Conservation (phyloP, 2,888 invertebrate species). For the Anticlea derivata region DNA sequence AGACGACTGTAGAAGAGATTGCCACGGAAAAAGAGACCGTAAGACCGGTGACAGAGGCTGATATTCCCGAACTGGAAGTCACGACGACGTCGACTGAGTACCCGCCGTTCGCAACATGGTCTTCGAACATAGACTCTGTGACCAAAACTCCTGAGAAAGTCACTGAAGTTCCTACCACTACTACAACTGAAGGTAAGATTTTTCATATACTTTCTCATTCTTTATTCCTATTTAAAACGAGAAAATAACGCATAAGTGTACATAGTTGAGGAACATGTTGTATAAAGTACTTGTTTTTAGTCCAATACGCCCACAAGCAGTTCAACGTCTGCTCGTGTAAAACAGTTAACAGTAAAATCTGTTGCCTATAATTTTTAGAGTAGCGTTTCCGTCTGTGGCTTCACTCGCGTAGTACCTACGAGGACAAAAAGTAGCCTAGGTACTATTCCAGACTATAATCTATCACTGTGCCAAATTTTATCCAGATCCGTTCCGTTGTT, state of each 20-base stretch:
- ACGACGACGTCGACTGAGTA: constrained; percentile 52
- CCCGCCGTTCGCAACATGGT: constrained; percentile 81
- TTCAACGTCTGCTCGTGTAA: constrained; percentile 15
- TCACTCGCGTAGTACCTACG: too few relatives aligned
- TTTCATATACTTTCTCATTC: too few relatives aligned
- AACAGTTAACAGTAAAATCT: not conserved
- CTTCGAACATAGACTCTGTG: constrained; percentile 57
- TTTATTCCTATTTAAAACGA: too few relatives aligned
- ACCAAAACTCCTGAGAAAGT: constrained; percentile 56
- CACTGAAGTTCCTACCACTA: constrained; percentile 42
- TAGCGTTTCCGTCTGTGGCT: too few relatives aligned
- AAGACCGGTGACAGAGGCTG: constrained; percentile 49
- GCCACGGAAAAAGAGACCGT: constrained; percentile 52
- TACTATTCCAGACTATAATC: too few relatives aligned
- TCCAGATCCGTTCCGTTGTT: too few relatives aligned
- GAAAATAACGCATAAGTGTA: too few relatives aligned
- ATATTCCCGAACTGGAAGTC: constrained; percentile 42
- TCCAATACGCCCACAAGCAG: constrained; percentile 12
- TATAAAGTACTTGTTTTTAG: not conserved
- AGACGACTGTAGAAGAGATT: constrained; percentile 18
- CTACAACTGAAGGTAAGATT: constrained; percentile 22
- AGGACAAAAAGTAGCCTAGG: too few relatives aligned
- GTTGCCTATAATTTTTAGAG: too few relatives aligned
- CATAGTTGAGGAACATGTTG: too few relatives aligned
- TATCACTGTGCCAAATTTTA: too few relatives aligned